A percentile compares a stretch with the other conserved stretches of the same genome.
Conservation (phyloP, 2,888 invertebrate species). For the Eledone cirrhosa region DNA sequence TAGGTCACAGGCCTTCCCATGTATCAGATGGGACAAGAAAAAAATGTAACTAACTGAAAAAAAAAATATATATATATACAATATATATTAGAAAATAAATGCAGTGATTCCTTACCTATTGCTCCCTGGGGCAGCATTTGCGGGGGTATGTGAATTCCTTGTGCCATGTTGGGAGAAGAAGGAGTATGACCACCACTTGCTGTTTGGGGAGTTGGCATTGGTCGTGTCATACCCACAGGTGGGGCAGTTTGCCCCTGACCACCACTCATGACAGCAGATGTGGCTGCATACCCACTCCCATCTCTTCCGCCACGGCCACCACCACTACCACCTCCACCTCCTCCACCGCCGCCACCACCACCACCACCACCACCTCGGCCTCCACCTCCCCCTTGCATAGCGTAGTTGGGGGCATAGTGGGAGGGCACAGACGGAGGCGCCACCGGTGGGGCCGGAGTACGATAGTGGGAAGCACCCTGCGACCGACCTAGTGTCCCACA, state of each 20-base stretch:
- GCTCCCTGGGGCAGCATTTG: conserved; percentile 34
- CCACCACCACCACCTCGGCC: not conserved
- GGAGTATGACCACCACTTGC: conserved; percentile 33
- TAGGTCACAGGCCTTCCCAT: too few relatives aligned
- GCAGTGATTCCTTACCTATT: conserved; percentile 33
- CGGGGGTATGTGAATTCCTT: conserved; percentile 34
- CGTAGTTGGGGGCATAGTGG: conserved; percentile 95
- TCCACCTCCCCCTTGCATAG: conserved; percentile 69
- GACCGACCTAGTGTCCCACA: conserved; percentile 51
- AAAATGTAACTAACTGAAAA: too few relatives aligned
- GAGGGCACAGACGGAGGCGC: conserved; percentile 85
- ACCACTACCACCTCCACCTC: conserved; percentile 7
- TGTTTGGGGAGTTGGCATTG: conserved; percentile 40
- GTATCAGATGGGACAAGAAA: too few relatives aligned
- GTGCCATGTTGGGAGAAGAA: conserved; percentile 34
- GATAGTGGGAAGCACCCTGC: conserved; percentile 50
- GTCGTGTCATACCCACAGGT: conserved; percentile 53
- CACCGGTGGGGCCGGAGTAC: conserved; percentile 90
- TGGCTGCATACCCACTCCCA: conserved; percentile 35
- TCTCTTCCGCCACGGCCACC: conserved; percentile 29
- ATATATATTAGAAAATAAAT: conserved; percentile 21
- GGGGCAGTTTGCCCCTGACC: conserved; percentile 35
- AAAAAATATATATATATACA: too few relatives aligned
- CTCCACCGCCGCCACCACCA: conserved; percentile 8
- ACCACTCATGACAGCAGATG: conserved; percentile 31